These are phyloP conservation scores for Pygathrix nemaeus DNA, from an alignment of 2,113 vertebrate species.

Conservation along the genomic window DNA sequence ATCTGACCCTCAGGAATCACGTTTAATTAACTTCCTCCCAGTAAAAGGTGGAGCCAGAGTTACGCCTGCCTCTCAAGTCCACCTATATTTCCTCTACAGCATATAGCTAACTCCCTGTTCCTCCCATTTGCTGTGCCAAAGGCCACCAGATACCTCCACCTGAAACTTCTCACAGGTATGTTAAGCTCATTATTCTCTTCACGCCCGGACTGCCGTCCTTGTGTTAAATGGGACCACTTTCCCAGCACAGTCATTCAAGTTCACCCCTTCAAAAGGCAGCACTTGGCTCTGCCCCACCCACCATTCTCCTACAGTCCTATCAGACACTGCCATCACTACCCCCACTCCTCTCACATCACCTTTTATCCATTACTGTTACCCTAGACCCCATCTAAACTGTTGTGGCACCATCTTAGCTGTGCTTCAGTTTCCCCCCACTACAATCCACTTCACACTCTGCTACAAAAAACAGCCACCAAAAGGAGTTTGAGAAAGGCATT, in stretches of 20 bases:
- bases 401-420: neutral
- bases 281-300: neutral
- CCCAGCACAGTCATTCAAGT: neutral
- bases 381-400: neutral
- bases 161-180: neutral
- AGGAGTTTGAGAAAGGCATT: neutral
- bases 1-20: neutral
- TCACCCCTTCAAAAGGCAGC: neutral
- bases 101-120: neutral
- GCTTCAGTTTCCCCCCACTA: neutral
- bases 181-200: neutral
- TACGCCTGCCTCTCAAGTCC: neutral
- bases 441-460: neutral
- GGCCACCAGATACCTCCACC: neutral
- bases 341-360: neutral
- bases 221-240: neutral
- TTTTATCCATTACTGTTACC: neutral
- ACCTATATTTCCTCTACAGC: neutral
- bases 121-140: neutral
- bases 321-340: neutral
- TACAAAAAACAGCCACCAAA: neutral
- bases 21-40: neutral
- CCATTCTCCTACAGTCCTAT: neutral
- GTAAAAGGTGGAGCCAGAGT: neutral
- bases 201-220: neutral